phyloP scores from a whole-genome alignment of 2,113 vertebrate genomes.

The Muscicapa adusta region DNA sequence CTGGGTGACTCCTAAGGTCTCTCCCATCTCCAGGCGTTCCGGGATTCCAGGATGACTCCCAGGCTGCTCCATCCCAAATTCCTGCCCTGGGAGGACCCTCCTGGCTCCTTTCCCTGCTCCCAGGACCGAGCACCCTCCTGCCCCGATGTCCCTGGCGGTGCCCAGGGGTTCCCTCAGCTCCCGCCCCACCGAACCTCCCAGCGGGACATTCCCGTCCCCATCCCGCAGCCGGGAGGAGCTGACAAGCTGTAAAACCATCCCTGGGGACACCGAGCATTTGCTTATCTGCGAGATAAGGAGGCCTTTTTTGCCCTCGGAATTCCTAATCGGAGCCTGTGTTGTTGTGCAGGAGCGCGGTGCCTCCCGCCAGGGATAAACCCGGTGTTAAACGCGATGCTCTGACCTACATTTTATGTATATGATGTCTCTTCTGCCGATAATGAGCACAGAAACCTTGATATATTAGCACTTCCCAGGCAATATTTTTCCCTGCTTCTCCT shows the following conservation, averaged over 20 bases:
- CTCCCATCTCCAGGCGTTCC: neutral
- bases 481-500: slow-evolving; percentile 6
- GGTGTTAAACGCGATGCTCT: slow-evolving; percentile 47
- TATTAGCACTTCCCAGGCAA: slow-evolving; percentile 7
- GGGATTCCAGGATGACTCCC: neutral
- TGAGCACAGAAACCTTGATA: slow-evolving; percentile 11
- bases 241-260: too few species aligned
- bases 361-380: slow-evolving; percentile 43
- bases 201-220: too few species aligned
- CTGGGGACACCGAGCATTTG: neutral
- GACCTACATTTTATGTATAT: slow-evolving; percentile 73
- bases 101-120: neutral
- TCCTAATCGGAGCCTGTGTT: neutral
- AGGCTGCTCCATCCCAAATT: neutral
- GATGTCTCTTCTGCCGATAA: slow-evolving; percentile 33
- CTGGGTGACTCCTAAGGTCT: rapidly evolving
- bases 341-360: neutral
- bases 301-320: neutral
- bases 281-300: neutral
- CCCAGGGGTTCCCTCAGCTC: too few species aligned
- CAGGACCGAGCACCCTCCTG: neutral
- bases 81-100: neutral
- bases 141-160: neutral
- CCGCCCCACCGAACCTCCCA: too few species aligned
- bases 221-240: neutral